These are phyloP conservation scores for Montipora efflorescens DNA, from an alignment of 64 coral and sea anemone genomes.

Conservation along the genomic window DNA sequence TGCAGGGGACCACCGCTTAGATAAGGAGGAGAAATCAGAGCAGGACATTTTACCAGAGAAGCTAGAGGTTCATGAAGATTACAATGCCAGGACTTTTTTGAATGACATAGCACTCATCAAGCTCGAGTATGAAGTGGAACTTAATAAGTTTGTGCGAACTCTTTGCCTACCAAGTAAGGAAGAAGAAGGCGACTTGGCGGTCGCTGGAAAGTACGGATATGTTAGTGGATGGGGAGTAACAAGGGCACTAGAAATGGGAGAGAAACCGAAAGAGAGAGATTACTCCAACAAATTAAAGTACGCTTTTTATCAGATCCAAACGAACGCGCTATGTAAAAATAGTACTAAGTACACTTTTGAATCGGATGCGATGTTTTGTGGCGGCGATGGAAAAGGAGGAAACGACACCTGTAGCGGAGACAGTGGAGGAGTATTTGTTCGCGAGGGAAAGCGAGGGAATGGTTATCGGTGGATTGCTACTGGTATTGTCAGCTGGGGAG, in stretches of 20 bases:
- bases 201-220: background rate
- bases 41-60: conserved; percentile 10
- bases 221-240: conserved; percentile 69
- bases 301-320: background rate
- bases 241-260: background rate
- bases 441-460: background rate
- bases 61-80: conserved; percentile 37
- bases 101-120: conserved; percentile 69
- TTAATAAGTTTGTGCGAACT: conserved; percentile 52
- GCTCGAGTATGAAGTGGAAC: conserved; percentile 15
- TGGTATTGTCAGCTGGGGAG: conserved; percentile 62
- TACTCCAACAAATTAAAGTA: conserved; percentile 12
- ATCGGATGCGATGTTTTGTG: conserved; percentile 51
- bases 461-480: conserved; percentile 8
- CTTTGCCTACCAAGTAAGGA: conserved; percentile 53
- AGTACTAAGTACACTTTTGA: background rate
- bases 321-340: background rate
- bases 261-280: background rate
- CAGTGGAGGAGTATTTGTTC: conserved; percentile 68
- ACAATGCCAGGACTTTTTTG: background rate
- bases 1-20: conserved; percentile 43
- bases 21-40: background rate
- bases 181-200: conserved; percentile 32
- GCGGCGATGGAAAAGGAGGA: conserved; percentile 53
- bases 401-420: conserved; percentile 65